Evolutionary conservation across 2,797 vertebrate genomes (phyloP), one percentile per base, ranked within the genome.

Genomic region (Chromobotia macracanthus): DNA sequence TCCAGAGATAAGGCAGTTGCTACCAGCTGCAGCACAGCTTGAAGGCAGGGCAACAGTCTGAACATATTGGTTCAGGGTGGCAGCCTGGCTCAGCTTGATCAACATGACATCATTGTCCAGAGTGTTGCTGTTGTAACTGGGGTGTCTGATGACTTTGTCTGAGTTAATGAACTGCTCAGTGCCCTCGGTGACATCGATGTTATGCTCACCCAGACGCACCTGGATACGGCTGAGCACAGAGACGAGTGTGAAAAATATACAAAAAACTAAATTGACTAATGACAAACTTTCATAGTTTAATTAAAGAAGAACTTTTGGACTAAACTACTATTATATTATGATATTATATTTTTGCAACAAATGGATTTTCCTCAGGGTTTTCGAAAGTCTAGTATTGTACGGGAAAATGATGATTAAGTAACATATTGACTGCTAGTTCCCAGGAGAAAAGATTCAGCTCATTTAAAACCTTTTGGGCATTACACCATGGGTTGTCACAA

Each of bases 171-270:
- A 93, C 89, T 96, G 94, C 87, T 96, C 94, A 0, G 85, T 89
- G 12, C 92, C 92, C 84, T 96, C 94, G 0, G 2, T 35, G 65
- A 86, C 63, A 0, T 84, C 88, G 0, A 94, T 94, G 90, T 96
- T 91, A 88, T 95, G 84, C 75, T 96, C 94, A n/a, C 95, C 94
- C 6, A 96, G 91, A 81, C 92, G 93, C 83, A 95, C 87, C 71
- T 95, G 86, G 55, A 95, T 61, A 58, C 65, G 86, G 23, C 94
- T 95, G 85, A 4, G 23, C 31, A 74, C 0, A 50, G 35, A 75
- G 19, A 56, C 16, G 5, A 28, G 80, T 70, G 48, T 31, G 13
- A 38, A 28, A 6, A 38, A 58, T 41, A 44, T 41, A 8, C 21
- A 16, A 13, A 56, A 48, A 44, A 31, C 25, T 53, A 53, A 21